phyloP scores from a whole-genome alignment of 1,140 invertebrate genomes.

The Rhopalosiphum padi region DNA sequence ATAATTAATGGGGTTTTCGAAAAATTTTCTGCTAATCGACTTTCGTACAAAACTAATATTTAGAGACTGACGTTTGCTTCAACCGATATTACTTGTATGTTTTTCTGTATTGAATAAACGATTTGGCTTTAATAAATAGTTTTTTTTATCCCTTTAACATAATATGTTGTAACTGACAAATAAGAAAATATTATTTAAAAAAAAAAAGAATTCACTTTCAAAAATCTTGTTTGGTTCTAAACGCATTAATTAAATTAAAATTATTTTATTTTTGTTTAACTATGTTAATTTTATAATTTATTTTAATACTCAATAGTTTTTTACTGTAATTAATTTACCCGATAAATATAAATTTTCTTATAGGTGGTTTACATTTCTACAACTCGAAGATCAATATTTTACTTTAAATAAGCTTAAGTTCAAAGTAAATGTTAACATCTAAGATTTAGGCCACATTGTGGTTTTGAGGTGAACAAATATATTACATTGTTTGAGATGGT shows the following conservation, averaged over 20 bases:
- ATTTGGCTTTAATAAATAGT: background rate
- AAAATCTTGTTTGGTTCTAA: background rate
- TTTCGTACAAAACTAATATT: constrained; percentile 5
- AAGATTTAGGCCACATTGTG: background rate
- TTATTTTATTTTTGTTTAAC: background rate
- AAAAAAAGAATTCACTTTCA: background rate
- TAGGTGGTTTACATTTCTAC: background rate
- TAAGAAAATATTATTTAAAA: background rate
- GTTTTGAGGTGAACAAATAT: background rate
- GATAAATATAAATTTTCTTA: background rate
- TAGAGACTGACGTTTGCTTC: background rate
- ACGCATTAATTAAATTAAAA: background rate
- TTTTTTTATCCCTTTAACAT: background rate
- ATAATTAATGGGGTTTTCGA: background rate
- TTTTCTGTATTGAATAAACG: background rate
- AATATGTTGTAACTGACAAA: background rate
- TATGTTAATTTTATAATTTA: background rate
- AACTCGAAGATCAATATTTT: background rate
- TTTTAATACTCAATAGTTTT: too few species aligned
- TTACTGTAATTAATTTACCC: background rate
- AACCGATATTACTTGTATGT: background rate
- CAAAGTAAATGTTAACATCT: background rate
- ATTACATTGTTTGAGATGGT: background rate
- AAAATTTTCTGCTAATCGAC: background rate
- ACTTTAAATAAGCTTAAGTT: background rate